phyloP scores from a whole-genome alignment of 1,140 invertebrate species.

The Bombus polaris region DNA sequence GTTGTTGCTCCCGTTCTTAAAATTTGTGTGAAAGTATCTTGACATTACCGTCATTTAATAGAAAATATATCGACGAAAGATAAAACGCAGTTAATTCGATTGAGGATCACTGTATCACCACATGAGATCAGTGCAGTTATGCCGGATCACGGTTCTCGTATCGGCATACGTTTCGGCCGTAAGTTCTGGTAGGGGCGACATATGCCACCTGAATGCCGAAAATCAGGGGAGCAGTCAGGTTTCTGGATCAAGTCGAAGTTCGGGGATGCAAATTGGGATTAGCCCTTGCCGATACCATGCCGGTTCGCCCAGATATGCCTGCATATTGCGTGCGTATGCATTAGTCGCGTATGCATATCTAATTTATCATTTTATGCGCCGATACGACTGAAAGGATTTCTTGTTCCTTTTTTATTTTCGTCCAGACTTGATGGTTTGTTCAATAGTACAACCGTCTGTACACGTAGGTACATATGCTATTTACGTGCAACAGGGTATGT shows the following conservation, averaged over 20 bases:
- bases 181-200: conserved; percentile 69
- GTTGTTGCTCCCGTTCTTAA: background rate
- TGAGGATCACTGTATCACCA: conserved; percentile 72
- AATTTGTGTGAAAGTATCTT: background rate
- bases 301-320: conserved; percentile 40
- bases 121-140: conserved; percentile 72
- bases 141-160: conserved; percentile 71
- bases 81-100: background rate
- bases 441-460: conserved; percentile 12
- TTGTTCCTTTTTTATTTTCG: conserved; percentile 36
- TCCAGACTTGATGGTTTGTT: conserved; percentile 34
- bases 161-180: conserved; percentile 49
- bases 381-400: conserved; percentile 47
- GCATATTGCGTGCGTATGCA: conserved; percentile 53
- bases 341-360: conserved; percentile 66
- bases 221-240: conserved; percentile 79
- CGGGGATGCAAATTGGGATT: conserved; percentile 75
- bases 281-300: conserved; percentile 45
- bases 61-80: background rate
- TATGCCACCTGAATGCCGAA: conserved; percentile 80
- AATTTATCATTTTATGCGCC: conserved; percentile 65
- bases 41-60: background rate
- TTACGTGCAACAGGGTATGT: background rate
- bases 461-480: background rate
- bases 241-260: conserved; percentile 75